These are phyloP conservation scores for Cnemophilus loriae DNA, from an alignment of 2,113 vertebrate genomes.

Conservation along the genomic window DNA sequence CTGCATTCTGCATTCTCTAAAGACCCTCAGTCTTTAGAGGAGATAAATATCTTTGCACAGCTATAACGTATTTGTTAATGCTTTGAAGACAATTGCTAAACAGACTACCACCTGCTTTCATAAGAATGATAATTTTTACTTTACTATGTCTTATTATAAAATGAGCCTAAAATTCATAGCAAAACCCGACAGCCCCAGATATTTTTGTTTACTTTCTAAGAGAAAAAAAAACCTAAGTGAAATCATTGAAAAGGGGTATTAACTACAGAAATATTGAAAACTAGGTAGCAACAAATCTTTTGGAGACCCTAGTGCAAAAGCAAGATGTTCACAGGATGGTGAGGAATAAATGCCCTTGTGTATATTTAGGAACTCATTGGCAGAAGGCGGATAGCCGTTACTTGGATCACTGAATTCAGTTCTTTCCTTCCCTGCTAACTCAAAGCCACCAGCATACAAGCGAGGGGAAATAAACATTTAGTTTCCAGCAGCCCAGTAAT, in stretches of 20 bases:
- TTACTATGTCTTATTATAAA: neutral
- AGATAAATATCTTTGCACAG: neutral
- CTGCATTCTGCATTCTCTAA: neutral
- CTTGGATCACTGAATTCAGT: neutral
- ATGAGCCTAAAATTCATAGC: neutral
- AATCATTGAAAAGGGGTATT: neutral
- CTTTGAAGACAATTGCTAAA: neutral
- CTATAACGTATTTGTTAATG: neutral
- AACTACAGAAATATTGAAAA: neutral
- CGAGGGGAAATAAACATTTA: neutral
- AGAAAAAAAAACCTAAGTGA: neutral
- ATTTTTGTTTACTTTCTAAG: neutral
- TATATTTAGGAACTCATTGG: neutral
- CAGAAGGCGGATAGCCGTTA: neutral
- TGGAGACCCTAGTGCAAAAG: neutral
- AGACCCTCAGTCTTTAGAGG: neutral
- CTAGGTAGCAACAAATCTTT: neutral
- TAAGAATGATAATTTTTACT: neutral
- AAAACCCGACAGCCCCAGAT: neutral
- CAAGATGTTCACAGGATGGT: neutral
- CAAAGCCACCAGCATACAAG: accelerated
- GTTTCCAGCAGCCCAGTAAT: neutral
- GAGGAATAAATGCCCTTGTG: neutral
- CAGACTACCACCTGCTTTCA: neutral
- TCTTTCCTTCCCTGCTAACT: neutral